Evolutionary conservation across 2,888 invertebrate species (phyloP).

Genomic region (Toxonevra muliebris): DNA sequence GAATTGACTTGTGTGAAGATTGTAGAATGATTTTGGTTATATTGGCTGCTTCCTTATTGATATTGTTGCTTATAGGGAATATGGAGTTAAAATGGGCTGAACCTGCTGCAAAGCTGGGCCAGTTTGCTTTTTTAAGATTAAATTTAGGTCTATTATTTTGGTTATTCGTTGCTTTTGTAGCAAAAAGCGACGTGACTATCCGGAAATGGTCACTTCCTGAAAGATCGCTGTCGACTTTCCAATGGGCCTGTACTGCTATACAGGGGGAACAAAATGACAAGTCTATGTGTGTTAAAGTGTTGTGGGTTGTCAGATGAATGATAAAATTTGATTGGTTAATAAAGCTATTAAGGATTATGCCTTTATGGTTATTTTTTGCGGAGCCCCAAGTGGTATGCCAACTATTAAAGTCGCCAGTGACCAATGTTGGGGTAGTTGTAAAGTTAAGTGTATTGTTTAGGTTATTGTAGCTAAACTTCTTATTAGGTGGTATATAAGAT

Average conservation of each 20-base stretch:
- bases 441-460: slow-evolving; percentile 4
- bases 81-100: neutral
- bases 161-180: neutral
- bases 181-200: slow-evolving; percentile 9
- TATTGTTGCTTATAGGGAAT: neutral
- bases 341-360: slow-evolving; percentile 16
- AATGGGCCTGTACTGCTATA: slow-evolving; percentile 7
- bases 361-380: slow-evolving; percentile 2
- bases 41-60: slow-evolving; percentile 22
- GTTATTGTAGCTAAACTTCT: slow-evolving; percentile 6
- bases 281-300: slow-evolving; percentile 34
- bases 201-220: slow-evolving; percentile 21
- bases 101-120: neutral
- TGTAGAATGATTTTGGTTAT: slow-evolving; percentile 18
- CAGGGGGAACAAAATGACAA: slow-evolving; percentile 25
- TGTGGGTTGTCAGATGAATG: slow-evolving; percentile 33
- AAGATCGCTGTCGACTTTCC: neutral
- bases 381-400: slow-evolving; percentile 14
- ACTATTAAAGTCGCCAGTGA: slow-evolving; percentile 20
- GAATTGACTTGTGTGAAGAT: slow-evolving; percentile 13
- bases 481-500: slow-evolving; percentile 24
- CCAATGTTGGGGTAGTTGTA: neutral
- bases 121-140: slow-evolving; percentile 11
- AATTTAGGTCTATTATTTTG: neutral
- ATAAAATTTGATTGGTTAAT: slow-evolving; percentile 4